Base-by-base conservation (phyloP, 2,888 invertebrate species). In the Mythimna lalbum region DNA sequence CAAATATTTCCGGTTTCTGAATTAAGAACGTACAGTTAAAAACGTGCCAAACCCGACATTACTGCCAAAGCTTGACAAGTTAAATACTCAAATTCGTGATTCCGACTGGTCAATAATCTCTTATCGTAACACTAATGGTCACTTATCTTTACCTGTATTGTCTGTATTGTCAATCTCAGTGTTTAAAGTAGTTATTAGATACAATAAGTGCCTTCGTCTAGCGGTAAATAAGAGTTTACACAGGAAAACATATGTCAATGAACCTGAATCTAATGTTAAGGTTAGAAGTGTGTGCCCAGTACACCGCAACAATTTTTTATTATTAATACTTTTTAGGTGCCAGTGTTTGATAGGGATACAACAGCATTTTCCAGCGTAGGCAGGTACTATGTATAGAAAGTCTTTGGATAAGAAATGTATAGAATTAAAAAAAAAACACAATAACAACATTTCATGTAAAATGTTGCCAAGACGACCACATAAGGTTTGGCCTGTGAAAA, bases 231-330 rank as follows among this genome's bases (percentile, higher is more conserved):
- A 63, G 27, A 33, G 19, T 39, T 12, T 9, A 55, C 43, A 63
- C 60, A 62, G 50, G 27, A 69, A 69, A 55, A 62, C 21, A 12
- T 17, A 55, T 57, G 80, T 59, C 77, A 82, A 64, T 76, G 76
- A 83, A 82, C 85, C 80, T 75, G 68, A 64, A 70, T 55, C 69
- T 47, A 36, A 9, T 31, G 61, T 65, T 59, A 63, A 36, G 33
- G 47, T 39, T 62, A 3, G 19, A 43, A 5, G 14, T 43, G 17
- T 43, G 43, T 43, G 19, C 43, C 17, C 43, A 19, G 17, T 43
- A 43, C 17, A 43, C 19, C 43, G 17, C 19, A 17, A 17, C 17
- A 17, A 43, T 14, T 17, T 19, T 43, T 17, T n/a, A n/a, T n/a
- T n/a, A n/a, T n/a, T n/a, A n/a, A n/a, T 9, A 1, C 2, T 36